phyloP scores from a whole-genome alignment of 2,797 vertebrate species.

The Discoglossus pictus region DNA sequence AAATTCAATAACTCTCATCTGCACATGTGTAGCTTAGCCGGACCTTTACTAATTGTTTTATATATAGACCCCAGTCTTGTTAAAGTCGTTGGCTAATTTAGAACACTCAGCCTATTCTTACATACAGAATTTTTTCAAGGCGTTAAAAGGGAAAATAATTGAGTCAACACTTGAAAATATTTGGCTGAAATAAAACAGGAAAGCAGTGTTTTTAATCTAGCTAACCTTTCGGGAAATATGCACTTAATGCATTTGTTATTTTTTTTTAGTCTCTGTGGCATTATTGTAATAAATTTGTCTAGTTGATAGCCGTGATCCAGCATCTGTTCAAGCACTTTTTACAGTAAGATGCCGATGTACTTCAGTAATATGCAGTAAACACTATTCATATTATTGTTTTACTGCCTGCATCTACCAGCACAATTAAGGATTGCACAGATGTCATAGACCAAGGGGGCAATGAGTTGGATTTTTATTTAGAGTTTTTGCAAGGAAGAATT shows the following conservation, averaged over 20 bases:
- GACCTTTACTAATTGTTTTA: no score
- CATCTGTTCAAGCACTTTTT: slow-evolving; percentile 28
- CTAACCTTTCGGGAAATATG: slow-evolving; percentile 24
- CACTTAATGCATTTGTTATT: slow-evolving; percentile 33
- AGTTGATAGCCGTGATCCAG: slow-evolving; percentile 12
- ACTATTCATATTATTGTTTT: background rate
- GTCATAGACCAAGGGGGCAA: background rate
- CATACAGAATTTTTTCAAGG: background rate
- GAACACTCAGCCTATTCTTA: no score
- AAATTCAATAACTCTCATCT: no score
- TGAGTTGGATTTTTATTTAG: background rate
- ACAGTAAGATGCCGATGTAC: background rate
- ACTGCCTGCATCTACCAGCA: background rate
- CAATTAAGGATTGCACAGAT: slow-evolving; percentile 15
- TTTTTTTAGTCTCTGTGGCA: slow-evolving; percentile 14
- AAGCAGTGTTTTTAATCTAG: background rate
- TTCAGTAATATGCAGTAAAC: background rate
- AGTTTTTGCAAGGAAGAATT: background rate
- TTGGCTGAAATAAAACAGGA: slow-evolving; percentile 13
- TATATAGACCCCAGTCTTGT: no score
- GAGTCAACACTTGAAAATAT: slow-evolving; percentile 10
- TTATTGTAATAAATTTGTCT: slow-evolving; percentile 20
- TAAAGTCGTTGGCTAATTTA: no score
- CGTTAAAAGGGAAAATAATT: slow-evolving; percentile 3
- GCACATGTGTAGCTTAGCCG: no score